These are phyloP conservation scores for Agrotis puta DNA, from an alignment of 2,888 invertebrate genomes.

Conservation along the genomic window DNA sequence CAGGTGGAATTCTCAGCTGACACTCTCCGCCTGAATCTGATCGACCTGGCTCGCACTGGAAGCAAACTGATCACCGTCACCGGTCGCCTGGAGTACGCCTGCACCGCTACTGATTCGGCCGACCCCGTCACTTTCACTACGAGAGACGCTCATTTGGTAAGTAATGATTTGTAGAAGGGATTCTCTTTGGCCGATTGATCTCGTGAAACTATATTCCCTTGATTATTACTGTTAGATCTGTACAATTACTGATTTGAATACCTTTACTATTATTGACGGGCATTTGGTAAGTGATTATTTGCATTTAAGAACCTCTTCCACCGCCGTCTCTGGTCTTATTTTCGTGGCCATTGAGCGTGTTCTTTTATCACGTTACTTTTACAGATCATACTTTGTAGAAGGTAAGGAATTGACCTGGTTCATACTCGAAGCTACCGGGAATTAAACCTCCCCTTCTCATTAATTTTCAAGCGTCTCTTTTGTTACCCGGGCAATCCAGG, in stretches of 20 bases:
- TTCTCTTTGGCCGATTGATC: neutral
- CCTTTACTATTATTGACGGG: conserved; percentile 97
- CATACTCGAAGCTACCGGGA: neutral
- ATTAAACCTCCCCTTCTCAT: conserved; percentile 10
- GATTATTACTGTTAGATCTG: conserved; percentile 95
- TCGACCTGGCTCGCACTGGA: conserved; percentile 96
- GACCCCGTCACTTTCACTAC: conserved; percentile 98
- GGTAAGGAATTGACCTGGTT: neutral
- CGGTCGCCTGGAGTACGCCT: conserved; percentile 96
- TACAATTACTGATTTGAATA: conserved; percentile 96
- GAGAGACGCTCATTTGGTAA: conserved; percentile 97
- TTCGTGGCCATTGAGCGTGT: neutral
- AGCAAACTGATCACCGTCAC: conserved; percentile 95
- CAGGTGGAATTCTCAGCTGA: conserved; percentile 98
- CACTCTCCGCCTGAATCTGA: conserved; percentile 96
- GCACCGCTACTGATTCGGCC: conserved; percentile 95
- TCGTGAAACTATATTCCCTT: conserved; percentile 3
- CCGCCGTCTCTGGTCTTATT: neutral
- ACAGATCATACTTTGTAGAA: neutral
- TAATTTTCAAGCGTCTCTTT: conserved; percentile 11
- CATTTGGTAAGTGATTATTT: conserved; percentile 94
- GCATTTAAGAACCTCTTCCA: too few relatives aligned
- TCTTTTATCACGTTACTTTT: neutral
- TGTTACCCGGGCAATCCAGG: conserved; percentile 1
- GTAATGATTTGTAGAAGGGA: conserved; percentile 65